These are phyloP conservation scores for Gadus macrocephalus DNA, from an alignment of 2,113 vertebrate genomes.

Conservation along the genomic window DNA sequence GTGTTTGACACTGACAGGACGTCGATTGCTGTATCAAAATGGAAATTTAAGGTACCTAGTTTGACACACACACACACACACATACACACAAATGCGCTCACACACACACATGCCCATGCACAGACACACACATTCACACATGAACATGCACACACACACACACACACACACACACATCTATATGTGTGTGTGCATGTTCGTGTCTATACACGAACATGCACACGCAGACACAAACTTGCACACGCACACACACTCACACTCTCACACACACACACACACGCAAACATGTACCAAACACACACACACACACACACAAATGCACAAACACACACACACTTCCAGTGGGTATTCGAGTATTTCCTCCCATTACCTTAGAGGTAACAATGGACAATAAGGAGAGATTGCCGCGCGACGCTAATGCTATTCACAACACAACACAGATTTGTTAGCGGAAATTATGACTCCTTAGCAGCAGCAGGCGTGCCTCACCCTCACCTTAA, in stretches of 20 bases:
- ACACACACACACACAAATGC: background rate
- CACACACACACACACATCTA: background rate
- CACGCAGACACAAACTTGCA: no score
- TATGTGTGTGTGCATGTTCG: no score
- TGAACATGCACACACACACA: background rate
- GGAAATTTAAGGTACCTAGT: background rate
- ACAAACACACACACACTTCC: no score
- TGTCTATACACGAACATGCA: background rate
- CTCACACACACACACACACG: background rate
- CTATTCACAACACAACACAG: no score
- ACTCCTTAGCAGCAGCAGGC: no score
- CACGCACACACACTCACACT: background rate
- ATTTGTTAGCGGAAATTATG: no score
- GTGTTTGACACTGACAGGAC: background rate
- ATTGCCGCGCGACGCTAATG: no score
- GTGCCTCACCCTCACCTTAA: no score
- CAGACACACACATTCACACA: conserved; percentile 29
- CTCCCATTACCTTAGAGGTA: no score
- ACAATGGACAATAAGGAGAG: no score
- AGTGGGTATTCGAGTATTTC: no score
- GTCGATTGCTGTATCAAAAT: no score
- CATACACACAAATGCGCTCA: conserved; percentile 38
- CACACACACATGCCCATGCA: conserved; percentile 18
- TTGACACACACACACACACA: conserved; percentile 26
- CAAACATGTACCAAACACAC: background rate